Evolutionary conservation across 2,888 invertebrate genomes (phyloP), one percentile per base, ranked within the genome.

Genomic region (Drosophila nr. perissopoda): DNA sequence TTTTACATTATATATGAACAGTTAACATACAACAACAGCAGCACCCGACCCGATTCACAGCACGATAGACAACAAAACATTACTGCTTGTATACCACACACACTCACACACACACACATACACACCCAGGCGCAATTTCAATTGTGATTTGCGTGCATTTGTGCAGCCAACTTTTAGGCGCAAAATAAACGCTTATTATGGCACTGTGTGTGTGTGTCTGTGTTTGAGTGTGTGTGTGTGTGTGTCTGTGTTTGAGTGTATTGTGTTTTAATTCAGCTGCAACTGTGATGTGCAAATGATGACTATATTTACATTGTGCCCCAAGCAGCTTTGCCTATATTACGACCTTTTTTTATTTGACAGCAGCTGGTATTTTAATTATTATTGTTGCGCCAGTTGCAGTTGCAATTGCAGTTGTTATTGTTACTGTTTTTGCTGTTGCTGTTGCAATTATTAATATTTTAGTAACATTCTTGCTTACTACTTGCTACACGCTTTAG

Each of bases 81-180:
- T 59, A 27, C 57, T 54, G 57, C 74, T 33, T 42, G 42, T 54
- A 36, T 25, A 42, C 21, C 51, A 53, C 49, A 34, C 53, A 11
- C 34, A 52, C 38, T 62, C 21, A 40, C 33, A 54, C 34, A 36
- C 34, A 52, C 38, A 40, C 10, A 21, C 21, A 38, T 2, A 16
- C 16, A 46, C 16, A 16, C 25, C 4, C 46, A 16, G 6, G 54
- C 53, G 59, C 53, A 48, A 49, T 63, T 68, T 34, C 49, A 49
- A 73, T 54, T 74, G 62, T 48, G 74, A 69, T 76, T 77, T 77
- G 54, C 31, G 57, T 36, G 52, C 59, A 63, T 72, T 78, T 73
- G 70, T 82, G 69, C 61, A 67, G 51, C 63, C 76, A 70, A 81
- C 89, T 87, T 87, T 89, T 82, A 71, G 77, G 82, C 77, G 79